Evolutionary conservation across 2,797 vertebrate species (phyloP).

Genomic region (Cottoperca gobio): DNA sequence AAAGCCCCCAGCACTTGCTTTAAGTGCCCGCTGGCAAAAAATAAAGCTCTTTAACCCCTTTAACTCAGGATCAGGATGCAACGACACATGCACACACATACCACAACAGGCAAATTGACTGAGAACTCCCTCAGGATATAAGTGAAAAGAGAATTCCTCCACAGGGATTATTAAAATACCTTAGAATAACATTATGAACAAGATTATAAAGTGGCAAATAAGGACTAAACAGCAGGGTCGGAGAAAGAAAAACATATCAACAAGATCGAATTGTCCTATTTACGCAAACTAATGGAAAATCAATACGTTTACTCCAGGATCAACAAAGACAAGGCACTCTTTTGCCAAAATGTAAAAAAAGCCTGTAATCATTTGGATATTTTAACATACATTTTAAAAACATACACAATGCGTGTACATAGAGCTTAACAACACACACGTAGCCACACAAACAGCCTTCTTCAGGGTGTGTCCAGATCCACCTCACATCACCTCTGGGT

Average conservation of each 20-base stretch:
- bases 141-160: constrained; percentile 12
- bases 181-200: constrained; percentile 8
- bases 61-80: constrained; percentile 60
- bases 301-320: too few species aligned
- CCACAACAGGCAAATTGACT: constrained; percentile 11
- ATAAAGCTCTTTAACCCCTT: constrained; percentile 70
- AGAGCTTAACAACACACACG: too few species aligned
- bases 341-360: too few species aligned
- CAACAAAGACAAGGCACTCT: too few species aligned
- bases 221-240: background rate
- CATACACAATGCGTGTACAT: too few species aligned
- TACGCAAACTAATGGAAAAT: background rate
- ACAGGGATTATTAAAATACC: constrained; percentile 13
- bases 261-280: background rate
- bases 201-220: constrained; percentile 1
- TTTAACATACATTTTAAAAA: too few species aligned
- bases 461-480: too few species aligned
- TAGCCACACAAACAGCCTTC: too few species aligned
- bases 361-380: too few species aligned
- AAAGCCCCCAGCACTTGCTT: constrained; percentile 65
- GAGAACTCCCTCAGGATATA: constrained; percentile 21
- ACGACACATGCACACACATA: constrained; percentile 11
- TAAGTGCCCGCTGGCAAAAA: constrained; percentile 74
- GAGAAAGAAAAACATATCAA: background rate
- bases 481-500: background rate